These are phyloP conservation scores for Megastigmus dorsalis DNA, from an alignment of 2,888 invertebrate genomes.

Conservation along the genomic window DNA sequence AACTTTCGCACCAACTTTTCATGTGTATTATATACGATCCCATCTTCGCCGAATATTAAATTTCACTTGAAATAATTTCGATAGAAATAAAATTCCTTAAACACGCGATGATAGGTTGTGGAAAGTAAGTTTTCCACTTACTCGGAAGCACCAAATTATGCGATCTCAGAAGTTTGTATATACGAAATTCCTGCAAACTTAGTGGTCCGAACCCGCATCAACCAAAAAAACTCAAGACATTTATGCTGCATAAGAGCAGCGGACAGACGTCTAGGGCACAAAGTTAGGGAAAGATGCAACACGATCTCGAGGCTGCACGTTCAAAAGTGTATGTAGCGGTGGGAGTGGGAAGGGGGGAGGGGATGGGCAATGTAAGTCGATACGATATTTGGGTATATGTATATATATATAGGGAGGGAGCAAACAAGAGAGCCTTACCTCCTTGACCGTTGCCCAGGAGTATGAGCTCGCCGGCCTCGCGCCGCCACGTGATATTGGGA, in stretches of 20 bases:
- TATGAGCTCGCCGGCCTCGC: slow-evolving; percentile 86
- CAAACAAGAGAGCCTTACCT: slow-evolving; percentile 75
- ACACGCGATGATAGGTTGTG: too few relatives aligned
- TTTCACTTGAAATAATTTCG: too few relatives aligned
- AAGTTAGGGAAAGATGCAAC: slow-evolving; percentile 1
- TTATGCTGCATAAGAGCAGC: neutral
- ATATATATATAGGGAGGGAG: neutral
- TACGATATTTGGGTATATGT: slow-evolving; percentile 25
- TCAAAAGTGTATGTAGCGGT: too few relatives aligned
- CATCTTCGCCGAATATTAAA: too few relatives aligned
- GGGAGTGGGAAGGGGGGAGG: too few relatives aligned
- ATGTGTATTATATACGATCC: too few relatives aligned
- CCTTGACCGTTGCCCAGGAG: slow-evolving; percentile 81
- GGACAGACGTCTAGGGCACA: neutral
- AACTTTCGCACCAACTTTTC: too few relatives aligned
- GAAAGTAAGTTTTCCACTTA: too few relatives aligned
- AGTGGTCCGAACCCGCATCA: neutral
- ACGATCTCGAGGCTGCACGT: neutral
- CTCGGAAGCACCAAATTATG: too few relatives aligned
- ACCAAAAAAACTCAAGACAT: neutral
- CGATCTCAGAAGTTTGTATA: too few relatives aligned
- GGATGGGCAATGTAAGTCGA: neutral
- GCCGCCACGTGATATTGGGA: slow-evolving; percentile 86
- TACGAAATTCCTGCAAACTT: too few relatives aligned
- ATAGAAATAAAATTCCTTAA: too few relatives aligned